Evolutionary conservation across 2,888 invertebrate genomes (phyloP), one percentile per base, ranked within the genome.

Genomic region (Parapristionchus giblindavisi): DNA sequence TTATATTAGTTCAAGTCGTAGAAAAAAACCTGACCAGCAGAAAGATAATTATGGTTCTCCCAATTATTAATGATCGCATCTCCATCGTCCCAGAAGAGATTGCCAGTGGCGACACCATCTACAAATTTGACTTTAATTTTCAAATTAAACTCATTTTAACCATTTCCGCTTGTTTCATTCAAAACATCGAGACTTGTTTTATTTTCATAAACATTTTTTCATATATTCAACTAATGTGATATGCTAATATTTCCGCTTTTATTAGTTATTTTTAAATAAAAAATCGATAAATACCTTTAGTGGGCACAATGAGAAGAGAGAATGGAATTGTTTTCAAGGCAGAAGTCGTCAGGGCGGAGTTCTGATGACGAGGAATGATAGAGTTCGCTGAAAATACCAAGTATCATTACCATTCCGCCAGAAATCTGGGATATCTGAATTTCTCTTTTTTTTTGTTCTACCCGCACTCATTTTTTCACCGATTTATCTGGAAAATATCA

Each of bases 11-110:
- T 48, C 48, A 48, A 11, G 21, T 14, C 11, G 48, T 48, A 48
- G 48, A 21, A 11, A 11, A 27, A 54, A 54, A 27, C 1, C 34
- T 11, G 34, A 68, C 68, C 51, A 40, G 56, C 54, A 4, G 29
- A 74, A 58, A 77, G 75, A 48, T 78, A 80, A 27, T 76, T 71
- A 38, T 75, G 76, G 34, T 40, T 40, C 29, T 68, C 56, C 56
- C 54, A 54, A 32, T 27, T 21, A 2, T 71, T 38, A 21, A 71
- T 17, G 32, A 71, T 71, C 70, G 70, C 54, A 29, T 56, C 56
- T 27, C 70, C 70, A 17, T 71, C 70, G 27, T 71, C 70, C 70
- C 70, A 71, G 70, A 71, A 56, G 24, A 71, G 29, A 36, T 38
- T n/a, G 2, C 70, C 70, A 17, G 52, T 14, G 11, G 75, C 78